Evolutionary conservation across 2,797 vertebrate species (phyloP).

Genomic region (Crocodylus rhombifer): DNA sequence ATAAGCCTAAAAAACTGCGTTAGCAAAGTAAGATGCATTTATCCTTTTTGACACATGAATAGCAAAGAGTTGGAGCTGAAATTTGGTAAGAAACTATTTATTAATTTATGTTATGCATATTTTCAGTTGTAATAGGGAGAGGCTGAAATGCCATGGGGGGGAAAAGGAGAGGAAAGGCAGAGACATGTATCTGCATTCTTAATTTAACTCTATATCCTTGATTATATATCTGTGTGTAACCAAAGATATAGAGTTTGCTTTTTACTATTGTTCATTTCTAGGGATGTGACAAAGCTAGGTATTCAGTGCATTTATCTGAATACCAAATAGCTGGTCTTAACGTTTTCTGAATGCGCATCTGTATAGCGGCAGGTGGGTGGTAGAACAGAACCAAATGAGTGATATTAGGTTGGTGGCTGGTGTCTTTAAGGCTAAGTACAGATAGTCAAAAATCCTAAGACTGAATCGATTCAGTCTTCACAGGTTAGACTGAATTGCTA

Average conservation of each 20-base stretch:
- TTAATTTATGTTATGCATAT: not conserved
- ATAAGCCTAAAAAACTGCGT: slow-evolving; percentile 8
- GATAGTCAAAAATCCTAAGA: not conserved
- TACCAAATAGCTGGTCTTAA: not conserved
- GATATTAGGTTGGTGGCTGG: not conserved
- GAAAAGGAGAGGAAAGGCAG: not conserved
- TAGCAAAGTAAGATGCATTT: slow-evolving; percentile 12
- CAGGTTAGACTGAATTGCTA: no score
- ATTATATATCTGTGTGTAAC: no score
- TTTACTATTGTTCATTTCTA: not conserved
- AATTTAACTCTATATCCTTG: no score
- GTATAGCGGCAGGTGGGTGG: not conserved
- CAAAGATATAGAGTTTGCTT: not conserved
- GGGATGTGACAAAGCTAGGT: not conserved
- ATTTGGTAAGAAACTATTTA: not conserved
- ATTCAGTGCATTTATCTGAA: not conserved
- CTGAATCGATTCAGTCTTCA: no score
- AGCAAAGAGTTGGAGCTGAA: not conserved
- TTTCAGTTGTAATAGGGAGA: not conserved
- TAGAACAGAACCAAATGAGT: not conserved
- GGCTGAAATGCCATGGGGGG: not conserved
- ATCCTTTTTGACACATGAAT: not conserved
- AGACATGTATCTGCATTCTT: not conserved
- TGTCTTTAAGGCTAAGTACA: not conserved
- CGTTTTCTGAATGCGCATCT: slow-evolving; percentile 1